Evolutionary conservation across 2,888 invertebrate genomes (phyloP), one percentile per base, ranked within the genome.

Genomic region (Ochropacha duplaris): DNA sequence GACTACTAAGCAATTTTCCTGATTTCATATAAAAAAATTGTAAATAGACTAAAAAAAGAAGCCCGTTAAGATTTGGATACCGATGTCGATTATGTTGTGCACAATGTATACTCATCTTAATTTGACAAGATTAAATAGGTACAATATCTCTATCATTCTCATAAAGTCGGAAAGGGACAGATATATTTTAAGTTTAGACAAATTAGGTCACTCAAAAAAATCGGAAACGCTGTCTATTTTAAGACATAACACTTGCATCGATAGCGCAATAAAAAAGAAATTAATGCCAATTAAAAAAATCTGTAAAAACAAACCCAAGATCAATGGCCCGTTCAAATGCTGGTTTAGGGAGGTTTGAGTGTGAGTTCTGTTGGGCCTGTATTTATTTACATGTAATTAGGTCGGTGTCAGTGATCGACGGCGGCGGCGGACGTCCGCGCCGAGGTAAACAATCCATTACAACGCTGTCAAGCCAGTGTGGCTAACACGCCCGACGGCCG

Each of bases 311-410:
- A 34, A 34, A 52, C 19, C 31, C 52, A 44, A 22, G 49, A 31
- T 31, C 28, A 57, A 52, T 52, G n/a, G 57, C 26, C 52, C 49
- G 39, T 39, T 1, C 22, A 57, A 49, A 52, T 57, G 34, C 52
- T 51, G 36, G 52, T 31, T n/a, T n/a, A 39, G 52, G n/a, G 28
- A 16, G 28, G 56, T 49, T 52, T 28, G 52, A 49, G 28, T 57
- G 22, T 31, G 49, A 57, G 44, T 34, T 49, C 54, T 31, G 54
- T 57, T 65, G 64, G 66, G 68, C 71, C 81, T 79, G 87, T 87
- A 88, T 89, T 87, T 88, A 88, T 88, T 90, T 88, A 86, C 87
- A 89, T 88, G 86, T 90, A 90, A 91, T 90, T 87, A 90, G 87
- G 84, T 83, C 83, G 81, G 74, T 81, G 85, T 81, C 84, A 82